Evolutionary conservation across 2,797 vertebrate genomes (phyloP).

Genomic region (Syngnathus rostellatus): DNA sequence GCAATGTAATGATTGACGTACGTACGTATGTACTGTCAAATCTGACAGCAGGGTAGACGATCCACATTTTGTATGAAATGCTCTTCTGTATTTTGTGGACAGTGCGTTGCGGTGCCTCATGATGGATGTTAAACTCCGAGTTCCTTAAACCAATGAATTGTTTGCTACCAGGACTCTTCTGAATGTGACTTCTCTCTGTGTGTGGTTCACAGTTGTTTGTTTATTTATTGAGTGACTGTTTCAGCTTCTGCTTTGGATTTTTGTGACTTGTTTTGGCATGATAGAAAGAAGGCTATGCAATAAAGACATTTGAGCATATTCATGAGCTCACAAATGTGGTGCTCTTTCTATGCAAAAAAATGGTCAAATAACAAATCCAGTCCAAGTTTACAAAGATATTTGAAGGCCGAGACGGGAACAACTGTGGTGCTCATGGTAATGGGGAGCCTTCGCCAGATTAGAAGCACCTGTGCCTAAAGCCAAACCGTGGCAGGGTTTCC

Average conservation of each 20-base stretch:
- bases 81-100: conserved; percentile 19
- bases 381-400: no score
- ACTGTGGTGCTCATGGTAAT: no score
- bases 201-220: conserved; percentile 51
- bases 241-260: conserved; percentile 51
- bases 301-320: conserved; percentile 49
- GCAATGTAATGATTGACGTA: background rate
- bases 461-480: no score
- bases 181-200: conserved; percentile 43
- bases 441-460: no score
- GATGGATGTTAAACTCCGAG: conserved; percentile 11
- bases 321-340: no score
- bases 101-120: conserved; percentile 60
- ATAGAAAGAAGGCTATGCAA: conserved; percentile 55
- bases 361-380: no score
- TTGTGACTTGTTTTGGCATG: conserved; percentile 46
- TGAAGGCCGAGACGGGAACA: no score
- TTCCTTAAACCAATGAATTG: conserved; percentile 18
- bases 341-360: no score
- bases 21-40: background rate
- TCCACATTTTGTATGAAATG: background rate
- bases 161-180: conserved; percentile 46
- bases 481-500: no score
- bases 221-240: conserved; percentile 64
- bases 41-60: background rate